Percentiles rank a stretch among this genome's conserved stretches.
These are phyloP conservation scores for Falco novaeseelandiae DNA, from an alignment of 2,797 vertebrate species.

Conservation along the genomic window DNA sequence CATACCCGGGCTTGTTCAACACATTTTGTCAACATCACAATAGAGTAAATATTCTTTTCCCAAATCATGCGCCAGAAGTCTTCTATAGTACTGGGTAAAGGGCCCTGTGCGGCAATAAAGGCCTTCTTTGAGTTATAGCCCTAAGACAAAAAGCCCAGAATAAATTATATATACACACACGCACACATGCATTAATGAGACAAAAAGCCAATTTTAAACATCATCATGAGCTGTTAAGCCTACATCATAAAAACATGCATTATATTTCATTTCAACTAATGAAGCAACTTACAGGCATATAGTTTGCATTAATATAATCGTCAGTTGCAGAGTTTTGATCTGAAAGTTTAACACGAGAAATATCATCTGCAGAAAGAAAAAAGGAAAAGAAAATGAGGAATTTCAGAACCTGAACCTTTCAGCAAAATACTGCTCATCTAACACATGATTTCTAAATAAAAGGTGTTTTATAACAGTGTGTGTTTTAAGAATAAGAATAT, in stretches of 20 bases:
- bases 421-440: neutral
- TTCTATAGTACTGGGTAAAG: slow-evolving; percentile 88
- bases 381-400: neutral
- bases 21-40: slow-evolving; percentile 96
- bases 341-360: slow-evolving; percentile 92
- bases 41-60: slow-evolving; percentile 89
- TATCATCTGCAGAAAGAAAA: slow-evolving; percentile 84
- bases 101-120: slow-evolving; percentile 95
- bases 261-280: neutral
- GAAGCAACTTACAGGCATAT: slow-evolving; percentile 86
- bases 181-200: neutral
- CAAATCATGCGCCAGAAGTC: slow-evolving; percentile 98
- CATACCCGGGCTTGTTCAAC: slow-evolving; percentile 92
- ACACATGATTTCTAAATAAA: neutral
- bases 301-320: slow-evolving; percentile 97
- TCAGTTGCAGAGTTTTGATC: slow-evolving; percentile 78
- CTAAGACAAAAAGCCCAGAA: slow-evolving; percentile 56
- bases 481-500: neutral
- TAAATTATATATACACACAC: neutral
- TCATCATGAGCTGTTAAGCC: neutral
- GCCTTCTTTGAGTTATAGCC: slow-evolving; percentile 90
- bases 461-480: neutral
- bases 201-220: neutral
- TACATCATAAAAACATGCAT: neutral
- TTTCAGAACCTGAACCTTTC: neutral